Percentiles rank a stretch among this genome's conserved stretches.
Evolutionary conservation across 2,113 vertebrate species (phyloP).

Genomic region (Spea bombifrons): DNA sequence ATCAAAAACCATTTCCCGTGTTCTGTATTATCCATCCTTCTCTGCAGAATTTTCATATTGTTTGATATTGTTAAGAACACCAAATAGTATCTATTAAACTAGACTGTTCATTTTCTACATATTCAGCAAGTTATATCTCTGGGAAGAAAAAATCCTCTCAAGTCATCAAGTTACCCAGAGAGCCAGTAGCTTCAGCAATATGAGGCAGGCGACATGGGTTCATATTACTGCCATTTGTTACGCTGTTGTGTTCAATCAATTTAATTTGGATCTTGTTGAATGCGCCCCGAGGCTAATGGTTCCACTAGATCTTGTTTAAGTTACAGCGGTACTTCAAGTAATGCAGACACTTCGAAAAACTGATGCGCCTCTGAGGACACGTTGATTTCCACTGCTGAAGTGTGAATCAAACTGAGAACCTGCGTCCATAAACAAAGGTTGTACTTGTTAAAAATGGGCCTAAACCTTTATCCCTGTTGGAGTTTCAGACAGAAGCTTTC

Average conservation of each 20-base stretch:
- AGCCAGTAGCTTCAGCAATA: conserved; percentile 19
- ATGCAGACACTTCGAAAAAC: conserved; percentile 53
- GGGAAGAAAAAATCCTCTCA: background rate
- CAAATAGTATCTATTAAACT: background rate
- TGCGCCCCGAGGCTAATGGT: conserved; percentile 43
- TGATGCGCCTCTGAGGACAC: conserved; percentile 56
- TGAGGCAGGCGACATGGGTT: conserved; percentile 19
- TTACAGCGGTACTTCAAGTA: conserved; percentile 54
- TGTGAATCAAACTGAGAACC: conserved; percentile 55
- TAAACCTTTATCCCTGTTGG: conserved; percentile 55
- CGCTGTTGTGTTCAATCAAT: conserved; percentile 36
- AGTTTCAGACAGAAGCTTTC: conserved; percentile 54
- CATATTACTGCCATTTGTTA: conserved; percentile 41
- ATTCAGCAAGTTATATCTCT: background rate
- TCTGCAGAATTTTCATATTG: no score
- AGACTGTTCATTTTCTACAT: background rate
- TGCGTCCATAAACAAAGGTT: conserved; percentile 49
- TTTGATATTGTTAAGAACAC: background rate
- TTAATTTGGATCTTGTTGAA: conserved; percentile 42
- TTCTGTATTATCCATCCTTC: no score
- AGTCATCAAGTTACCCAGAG: conserved; percentile 1
- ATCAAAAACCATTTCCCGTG: no score
- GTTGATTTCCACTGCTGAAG: conserved; percentile 56
- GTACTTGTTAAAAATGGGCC: conserved; percentile 49
- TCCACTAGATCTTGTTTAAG: conserved; percentile 44